A percentile compares a stretch with the other conserved stretches of the same genome.
phyloP scores from a whole-genome alignment of 1,140 invertebrate genomes.

The Gonioctena quinquepunctata region DNA sequence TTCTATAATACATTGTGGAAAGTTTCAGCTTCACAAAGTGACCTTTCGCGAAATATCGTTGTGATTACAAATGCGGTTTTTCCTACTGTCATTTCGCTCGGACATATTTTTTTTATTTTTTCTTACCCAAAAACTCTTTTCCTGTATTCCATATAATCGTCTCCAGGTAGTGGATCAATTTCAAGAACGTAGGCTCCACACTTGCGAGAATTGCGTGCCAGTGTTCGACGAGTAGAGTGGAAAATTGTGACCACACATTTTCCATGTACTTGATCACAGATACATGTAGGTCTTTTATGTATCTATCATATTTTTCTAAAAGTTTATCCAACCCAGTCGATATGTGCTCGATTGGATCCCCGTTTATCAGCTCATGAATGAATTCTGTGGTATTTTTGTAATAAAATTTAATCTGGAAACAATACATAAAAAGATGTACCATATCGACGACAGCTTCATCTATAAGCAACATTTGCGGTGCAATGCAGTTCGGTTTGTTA shows the following conservation, averaged over 20 bases:
- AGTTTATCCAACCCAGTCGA: constrained; percentile 68
- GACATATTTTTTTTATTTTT: too few relatives aligned
- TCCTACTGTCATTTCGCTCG: too few relatives aligned
- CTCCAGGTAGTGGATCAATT: constrained; percentile 74
- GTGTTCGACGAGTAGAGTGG: constrained; percentile 64
- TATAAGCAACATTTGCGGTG: too few relatives aligned
- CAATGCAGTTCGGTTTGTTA: too few relatives aligned
- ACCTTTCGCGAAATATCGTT: too few relatives aligned
- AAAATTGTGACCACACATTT: constrained; percentile 69
- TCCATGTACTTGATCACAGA: constrained; percentile 76
- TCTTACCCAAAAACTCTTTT: constrained; percentile 65
- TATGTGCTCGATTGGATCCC: constrained; percentile 71
- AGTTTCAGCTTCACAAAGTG: too few relatives aligned
- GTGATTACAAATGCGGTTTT: too few relatives aligned
- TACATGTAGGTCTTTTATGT: constrained; percentile 77
- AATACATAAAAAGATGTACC: neutral
- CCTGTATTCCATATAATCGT: constrained; percentile 72
- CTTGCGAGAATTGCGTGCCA: constrained; percentile 72
- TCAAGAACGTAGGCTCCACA: constrained; percentile 77
- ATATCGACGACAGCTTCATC: too few relatives aligned
- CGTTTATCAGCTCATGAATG: constrained; percentile 68
- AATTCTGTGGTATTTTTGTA: constrained; percentile 72
- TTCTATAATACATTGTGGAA: too few relatives aligned
- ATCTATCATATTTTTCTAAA: constrained; percentile 76
- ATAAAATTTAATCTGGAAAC: constrained; percentile 63